Conservation (phyloP, 2,113 vertebrate genomes). For the Rousettus leschenaultii region DNA sequence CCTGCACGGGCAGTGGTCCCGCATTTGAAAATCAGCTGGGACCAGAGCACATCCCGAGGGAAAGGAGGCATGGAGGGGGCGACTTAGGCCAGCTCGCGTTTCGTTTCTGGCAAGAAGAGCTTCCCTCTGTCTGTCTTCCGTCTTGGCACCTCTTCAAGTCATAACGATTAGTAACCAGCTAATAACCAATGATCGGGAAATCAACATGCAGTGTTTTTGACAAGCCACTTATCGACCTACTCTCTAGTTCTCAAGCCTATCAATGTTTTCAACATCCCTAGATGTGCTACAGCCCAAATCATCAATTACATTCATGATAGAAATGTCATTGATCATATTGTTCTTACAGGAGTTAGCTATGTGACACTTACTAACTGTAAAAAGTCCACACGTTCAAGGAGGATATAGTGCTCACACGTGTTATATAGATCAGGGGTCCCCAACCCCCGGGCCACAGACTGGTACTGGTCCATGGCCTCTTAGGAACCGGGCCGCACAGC, state of each 20-base stretch:
- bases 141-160: neutral
- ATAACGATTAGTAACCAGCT: neutral
- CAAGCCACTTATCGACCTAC: neutral
- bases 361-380: neutral
- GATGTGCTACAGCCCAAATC: neutral
- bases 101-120: neutral
- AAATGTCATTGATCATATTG: neutral
- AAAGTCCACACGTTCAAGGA: neutral
- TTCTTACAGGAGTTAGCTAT: neutral
- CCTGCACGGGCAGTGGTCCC: neutral
- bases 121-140: neutral
- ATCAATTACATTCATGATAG: neutral
- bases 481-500: too few relatives aligned
- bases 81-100: neutral
- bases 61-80: neutral
- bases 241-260: neutral
- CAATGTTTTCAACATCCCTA: slow-evolving; percentile 15
- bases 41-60: neutral
- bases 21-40: neutral
- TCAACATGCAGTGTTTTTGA: neutral
- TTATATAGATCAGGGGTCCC: too few relatives aligned
- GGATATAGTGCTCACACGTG: neutral
- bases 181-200: neutral
- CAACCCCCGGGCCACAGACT: too few relatives aligned
- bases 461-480: too few relatives aligned